These are phyloP conservation scores for Menidia menidia DNA, from an alignment of 2,797 vertebrate species.

Conservation along the genomic window DNA sequence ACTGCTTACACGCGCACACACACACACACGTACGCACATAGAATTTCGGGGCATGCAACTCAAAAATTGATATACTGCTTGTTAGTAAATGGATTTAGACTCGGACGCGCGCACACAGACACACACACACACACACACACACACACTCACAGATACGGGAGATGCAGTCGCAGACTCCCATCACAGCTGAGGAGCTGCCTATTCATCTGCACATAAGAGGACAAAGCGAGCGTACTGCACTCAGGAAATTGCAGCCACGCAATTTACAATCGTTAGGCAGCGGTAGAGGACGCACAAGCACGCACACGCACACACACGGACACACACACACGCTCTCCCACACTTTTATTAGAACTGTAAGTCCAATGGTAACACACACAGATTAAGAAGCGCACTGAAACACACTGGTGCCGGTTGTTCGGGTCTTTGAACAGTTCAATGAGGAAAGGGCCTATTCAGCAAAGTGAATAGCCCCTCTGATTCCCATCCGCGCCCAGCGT, in stretches of 20 bases:
- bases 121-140: conserved; percentile 32
- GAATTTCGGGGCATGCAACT: background rate
- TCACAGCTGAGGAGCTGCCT: conserved; percentile 82
- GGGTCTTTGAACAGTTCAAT: conserved; percentile 78
- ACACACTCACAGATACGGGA: conserved; percentile 38
- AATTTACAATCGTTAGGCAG: conserved; percentile 75
- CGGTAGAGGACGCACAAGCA: conserved; percentile 54
- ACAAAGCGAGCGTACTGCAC: conserved; percentile 76
- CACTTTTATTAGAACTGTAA: conserved; percentile 47
- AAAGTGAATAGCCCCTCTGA: conserved; percentile 77
- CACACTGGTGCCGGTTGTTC: conserved; percentile 65
- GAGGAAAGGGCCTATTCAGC: conserved; percentile 69
- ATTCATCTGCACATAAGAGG: conserved; percentile 83
- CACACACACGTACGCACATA: too few relatives aligned
- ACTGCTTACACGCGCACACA: conserved; percentile 19
- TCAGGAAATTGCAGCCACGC: conserved; percentile 76
- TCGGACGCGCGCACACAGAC: conserved; percentile 37
- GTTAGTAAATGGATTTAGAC: conserved; percentile 44
- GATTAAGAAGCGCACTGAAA: conserved; percentile 8
- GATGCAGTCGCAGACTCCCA: conserved; percentile 72
- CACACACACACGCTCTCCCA: conserved; percentile 44
- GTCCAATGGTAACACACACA: conserved; percentile 1
- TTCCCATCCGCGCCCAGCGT: conserved; percentile 50
- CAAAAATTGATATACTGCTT: conserved; percentile 32
- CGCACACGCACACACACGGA: conserved; percentile 34